phyloP scores from a whole-genome alignment of 1,140 invertebrate species.

The Popillia japonica region DNA sequence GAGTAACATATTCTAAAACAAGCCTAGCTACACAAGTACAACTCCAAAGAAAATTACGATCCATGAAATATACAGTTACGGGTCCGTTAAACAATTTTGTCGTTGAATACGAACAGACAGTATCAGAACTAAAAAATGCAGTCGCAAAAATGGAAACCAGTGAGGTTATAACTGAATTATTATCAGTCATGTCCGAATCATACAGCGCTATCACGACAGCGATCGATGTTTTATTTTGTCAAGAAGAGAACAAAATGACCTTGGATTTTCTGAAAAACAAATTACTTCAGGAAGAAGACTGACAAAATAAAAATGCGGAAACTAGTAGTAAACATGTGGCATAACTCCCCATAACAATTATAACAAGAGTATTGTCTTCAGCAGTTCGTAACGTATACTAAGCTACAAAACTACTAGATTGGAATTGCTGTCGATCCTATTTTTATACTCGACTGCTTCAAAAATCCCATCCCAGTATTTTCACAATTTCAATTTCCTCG shows the following conservation, averaged over 20 bases:
- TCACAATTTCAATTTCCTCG: no score
- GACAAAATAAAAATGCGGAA: neutral
- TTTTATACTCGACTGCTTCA: no score
- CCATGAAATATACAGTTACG: slow-evolving; percentile 20
- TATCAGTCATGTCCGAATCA: slow-evolving; percentile 21
- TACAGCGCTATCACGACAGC: slow-evolving; percentile 36
- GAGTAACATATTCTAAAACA: slow-evolving; percentile 33
- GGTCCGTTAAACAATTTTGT: slow-evolving; percentile 37
- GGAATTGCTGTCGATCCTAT: no score
- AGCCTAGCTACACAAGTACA: slow-evolving; percentile 39
- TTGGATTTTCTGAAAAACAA: slow-evolving; percentile 34
- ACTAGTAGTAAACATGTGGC: no score
- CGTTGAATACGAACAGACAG: slow-evolving; percentile 40
- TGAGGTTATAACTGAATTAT: slow-evolving; percentile 38
- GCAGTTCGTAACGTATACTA: no score
- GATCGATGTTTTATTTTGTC: slow-evolving; percentile 39
- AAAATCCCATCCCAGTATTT: no score
- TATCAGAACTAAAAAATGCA: slow-evolving; percentile 36
- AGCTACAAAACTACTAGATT: no score
- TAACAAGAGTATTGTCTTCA: no score
- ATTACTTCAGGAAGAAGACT: slow-evolving; percentile 14
- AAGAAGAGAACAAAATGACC: neutral
- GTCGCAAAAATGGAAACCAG: slow-evolving; percentile 30
- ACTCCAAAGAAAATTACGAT: slow-evolving; percentile 40
- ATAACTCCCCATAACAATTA: no score